Base-by-base conservation (phyloP, 2,113 vertebrate species). In the Anseranas semipalmata region DNA sequence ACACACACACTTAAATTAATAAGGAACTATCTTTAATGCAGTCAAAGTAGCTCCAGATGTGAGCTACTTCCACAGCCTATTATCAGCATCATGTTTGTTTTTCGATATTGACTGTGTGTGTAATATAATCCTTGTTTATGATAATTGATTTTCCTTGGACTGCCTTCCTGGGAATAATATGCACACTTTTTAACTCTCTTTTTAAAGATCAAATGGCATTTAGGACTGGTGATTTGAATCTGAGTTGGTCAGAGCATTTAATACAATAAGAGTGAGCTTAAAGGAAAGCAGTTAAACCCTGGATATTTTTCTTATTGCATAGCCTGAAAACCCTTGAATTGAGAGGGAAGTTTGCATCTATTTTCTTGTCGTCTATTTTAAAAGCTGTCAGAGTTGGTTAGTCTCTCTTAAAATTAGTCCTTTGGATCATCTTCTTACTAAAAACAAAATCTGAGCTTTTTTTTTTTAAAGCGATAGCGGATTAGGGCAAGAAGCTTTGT, bases 301-400 rank as follows among this genome's bases (percentile, higher is more conserved):
- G 96, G 96, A 97, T 97, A 98, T 97, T 97, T 97, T 97, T 96
- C 97, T 96, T 98, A 97, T 93, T 96, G 96, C 97, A 89, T 70
- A 95, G 96, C 65, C 94, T 93, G 93, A 95, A 97, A 97, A 85
- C 96, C 94, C 97, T 97, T 97, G 95, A 97, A 96, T 97, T 93
- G 97, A 96, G 97, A 97, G 97, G 96, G 90, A 98, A 96, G 97
- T 98, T 98, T 97, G 97, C 97, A 97, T 98, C 97, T 98, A 98
- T 97, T 97, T 97, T 97, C 97, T 97, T 97, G 96, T 98, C 94
- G 95, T 88, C 96, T 97, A 97, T 98, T 98, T 98, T 97, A 98
- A 98, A 98, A 98, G 98, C 99, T 99, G 99, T 99, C 99, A 99
- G 98, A 99, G 99, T 98, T 98, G 97, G 98, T 99, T 99, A 99